Conservation (phyloP, 2,888 invertebrate genomes). For the Scaptomyza parva region DNA sequence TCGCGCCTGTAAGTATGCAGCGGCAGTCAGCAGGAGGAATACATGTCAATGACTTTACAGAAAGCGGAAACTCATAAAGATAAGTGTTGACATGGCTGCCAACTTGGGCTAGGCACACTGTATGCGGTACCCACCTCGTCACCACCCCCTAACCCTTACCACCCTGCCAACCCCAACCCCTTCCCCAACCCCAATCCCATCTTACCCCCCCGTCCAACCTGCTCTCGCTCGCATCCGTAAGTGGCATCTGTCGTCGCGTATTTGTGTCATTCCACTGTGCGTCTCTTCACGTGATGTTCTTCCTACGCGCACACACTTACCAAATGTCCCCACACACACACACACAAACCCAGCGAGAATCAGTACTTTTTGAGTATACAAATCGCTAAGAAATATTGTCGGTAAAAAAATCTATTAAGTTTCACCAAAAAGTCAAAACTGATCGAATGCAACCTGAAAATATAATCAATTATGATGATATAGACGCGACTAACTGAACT, state of each 20-base stretch:
- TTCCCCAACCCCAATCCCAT: slow-evolving; percentile 1
- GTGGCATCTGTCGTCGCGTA: slow-evolving; percentile 75
- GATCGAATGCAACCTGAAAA: not conserved
- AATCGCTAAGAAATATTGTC: slow-evolving; percentile 34
- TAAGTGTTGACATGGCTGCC: slow-evolving; percentile 82
- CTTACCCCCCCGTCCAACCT: not conserved
- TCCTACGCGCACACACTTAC: slow-evolving; percentile 47
- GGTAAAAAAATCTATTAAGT: no score
- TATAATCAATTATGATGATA: no score
- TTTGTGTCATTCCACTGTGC: slow-evolving; percentile 68
- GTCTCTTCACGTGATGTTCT: slow-evolving; percentile 13
- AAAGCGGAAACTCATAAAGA: slow-evolving; percentile 84
- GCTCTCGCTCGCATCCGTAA: slow-evolving; percentile 53
- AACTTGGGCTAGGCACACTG: slow-evolving; percentile 54
- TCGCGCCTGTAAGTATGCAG: slow-evolving; percentile 49
- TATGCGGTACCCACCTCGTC: slow-evolving; percentile 5
- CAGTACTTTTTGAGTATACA: slow-evolving; percentile 33
- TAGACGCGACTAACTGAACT: no score
- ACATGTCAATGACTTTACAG: slow-evolving; percentile 83
- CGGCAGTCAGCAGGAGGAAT: slow-evolving; percentile 56
- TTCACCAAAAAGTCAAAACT: not conserved
- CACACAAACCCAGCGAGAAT: slow-evolving; percentile 19
- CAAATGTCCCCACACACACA: slow-evolving; percentile 34
- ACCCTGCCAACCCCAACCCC: not conserved
- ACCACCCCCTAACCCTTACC: not conserved